Conservation (phyloP, 2,888 invertebrate species). For the Andricus curvator region DNA sequence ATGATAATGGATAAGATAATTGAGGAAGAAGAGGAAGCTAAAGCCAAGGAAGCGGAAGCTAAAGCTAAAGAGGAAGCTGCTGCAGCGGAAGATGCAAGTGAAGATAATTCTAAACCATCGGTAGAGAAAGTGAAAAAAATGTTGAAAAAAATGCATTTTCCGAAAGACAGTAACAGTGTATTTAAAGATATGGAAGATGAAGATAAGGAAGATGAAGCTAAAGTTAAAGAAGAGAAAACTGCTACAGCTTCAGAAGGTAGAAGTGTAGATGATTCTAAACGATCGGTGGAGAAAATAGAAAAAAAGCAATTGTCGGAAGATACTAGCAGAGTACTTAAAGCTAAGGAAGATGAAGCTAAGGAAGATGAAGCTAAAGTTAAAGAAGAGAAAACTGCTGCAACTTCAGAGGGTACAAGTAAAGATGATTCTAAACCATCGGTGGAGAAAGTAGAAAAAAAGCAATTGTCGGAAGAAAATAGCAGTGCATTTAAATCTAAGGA, state of each 20-base stretch:
- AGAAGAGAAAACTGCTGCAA: neutral
- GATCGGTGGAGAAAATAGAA: too few relatives aligned
- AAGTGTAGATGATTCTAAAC: too few relatives aligned
- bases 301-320: too few relatives aligned
- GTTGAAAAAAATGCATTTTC: neutral
- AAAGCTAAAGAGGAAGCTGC: neutral
- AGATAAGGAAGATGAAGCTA: neutral
- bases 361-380: neutral
- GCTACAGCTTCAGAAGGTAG: neutral
- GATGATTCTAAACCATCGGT: neutral
- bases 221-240: neutral
- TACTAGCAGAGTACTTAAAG: too few relatives aligned
- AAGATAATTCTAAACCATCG: neutral
- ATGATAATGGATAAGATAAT: neutral
- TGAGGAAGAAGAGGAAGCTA: neutral
- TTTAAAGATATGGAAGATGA: neutral
- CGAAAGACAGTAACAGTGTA: neutral
- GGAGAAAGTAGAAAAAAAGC: neutral
- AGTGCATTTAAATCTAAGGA: neutral
- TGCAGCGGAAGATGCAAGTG: neutral
- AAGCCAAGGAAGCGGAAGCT: neutral
- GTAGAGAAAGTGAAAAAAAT: conserved; percentile 11
- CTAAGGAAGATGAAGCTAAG: neutral
- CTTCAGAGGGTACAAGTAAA: neutral
- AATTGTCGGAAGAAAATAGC: neutral